Percentiles rank a stretch among this genome's conserved stretches.
Evolutionary conservation across 2,113 vertebrate genomes (phyloP).

Genomic region (Stegastes partitus): DNA sequence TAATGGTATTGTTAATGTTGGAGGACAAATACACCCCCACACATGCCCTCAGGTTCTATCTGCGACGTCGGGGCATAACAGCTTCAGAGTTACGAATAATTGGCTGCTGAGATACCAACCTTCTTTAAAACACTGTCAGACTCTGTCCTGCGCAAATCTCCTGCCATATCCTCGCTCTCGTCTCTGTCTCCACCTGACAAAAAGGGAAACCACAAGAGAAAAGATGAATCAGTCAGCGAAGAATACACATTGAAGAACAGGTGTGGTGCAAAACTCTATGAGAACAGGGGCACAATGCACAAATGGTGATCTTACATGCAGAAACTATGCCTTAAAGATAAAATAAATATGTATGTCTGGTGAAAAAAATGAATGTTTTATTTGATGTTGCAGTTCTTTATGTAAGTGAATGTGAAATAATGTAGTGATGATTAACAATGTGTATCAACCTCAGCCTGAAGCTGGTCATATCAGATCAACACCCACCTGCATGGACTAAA

Average conservation of each 20-base stretch:
- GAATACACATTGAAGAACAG: background rate
- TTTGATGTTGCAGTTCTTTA: no score
- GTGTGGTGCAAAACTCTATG: background rate
- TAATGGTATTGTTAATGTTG: constrained; percentile 58
- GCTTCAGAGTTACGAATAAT: constrained; percentile 37
- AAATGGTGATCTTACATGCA: no score
- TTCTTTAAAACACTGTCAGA: constrained; percentile 96
- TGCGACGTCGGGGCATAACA: background rate
- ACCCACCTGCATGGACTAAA: background rate
- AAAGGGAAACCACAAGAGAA: constrained; percentile 24
- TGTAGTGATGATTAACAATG: background rate
- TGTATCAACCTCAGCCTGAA: background rate
- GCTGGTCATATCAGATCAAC: background rate
- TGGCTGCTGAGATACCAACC: constrained; percentile 78
- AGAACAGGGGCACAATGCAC: background rate
- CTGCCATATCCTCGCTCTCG: constrained; percentile 89
- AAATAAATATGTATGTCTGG: background rate
- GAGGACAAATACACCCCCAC: constrained; percentile 58
- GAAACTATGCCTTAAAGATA: background rate
- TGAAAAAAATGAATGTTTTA: background rate
- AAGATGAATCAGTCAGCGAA: background rate
- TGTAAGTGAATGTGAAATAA: background rate
- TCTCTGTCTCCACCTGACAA: constrained; percentile 90
- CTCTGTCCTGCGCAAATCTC: constrained; percentile 94
- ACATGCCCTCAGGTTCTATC: constrained; percentile 43